Evolutionary conservation across 2,113 vertebrate genomes (phyloP), one percentile per base, ranked within the genome.

Genomic region (Gopherus flavomarginatus): DNA sequence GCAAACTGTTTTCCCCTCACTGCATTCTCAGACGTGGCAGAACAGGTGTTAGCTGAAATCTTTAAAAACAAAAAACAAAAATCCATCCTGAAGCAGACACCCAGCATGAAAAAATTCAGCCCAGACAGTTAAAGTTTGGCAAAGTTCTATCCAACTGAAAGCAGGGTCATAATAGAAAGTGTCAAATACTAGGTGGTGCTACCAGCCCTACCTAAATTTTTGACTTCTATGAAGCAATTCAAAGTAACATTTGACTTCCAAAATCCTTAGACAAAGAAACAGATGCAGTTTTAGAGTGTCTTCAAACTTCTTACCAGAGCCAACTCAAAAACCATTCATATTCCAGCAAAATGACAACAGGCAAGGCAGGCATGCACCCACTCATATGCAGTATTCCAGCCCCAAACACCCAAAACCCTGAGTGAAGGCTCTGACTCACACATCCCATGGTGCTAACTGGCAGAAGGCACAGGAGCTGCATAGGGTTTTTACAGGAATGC

Each of bases 261-360:
- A 57, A 59, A 3, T 52, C 27, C 21, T 47, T n/a, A n/a, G n/a
- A n/a, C n/a, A n/a, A n/a, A n/a, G n/a, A n/a, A n/a, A n/a, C n/a
- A n/a, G n/a, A n/a, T n/a, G n/a, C n/a, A n/a, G n/a, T n/a, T n/a
- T n/a, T n/a, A n/a, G n/a, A n/a, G n/a, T n/a, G n/a, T n/a, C 38
- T 87, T 94, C 85, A 3, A 35, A 59, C 35, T 49, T 13, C 80
- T 50, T 44, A 53, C 38, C 57, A 50, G 44, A 22, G n/a, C 89
- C 47, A 53, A 57, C 19, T 26, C 75, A 75, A 11, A 27, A 52
- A n/a, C n/a, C 16, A 3, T 29, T 35, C 11, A 21, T 11, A 22
- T 1, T n/a, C 0, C 2, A 49, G 53, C 8, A 35, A n/a, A n/a
- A n/a, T n/a, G n/a, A n/a, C n/a, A 54, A 62, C 47, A 54, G 11